Evolutionary conservation across 2,797 vertebrate species (phyloP).

Genomic region (Emydoidea blandingii): DNA sequence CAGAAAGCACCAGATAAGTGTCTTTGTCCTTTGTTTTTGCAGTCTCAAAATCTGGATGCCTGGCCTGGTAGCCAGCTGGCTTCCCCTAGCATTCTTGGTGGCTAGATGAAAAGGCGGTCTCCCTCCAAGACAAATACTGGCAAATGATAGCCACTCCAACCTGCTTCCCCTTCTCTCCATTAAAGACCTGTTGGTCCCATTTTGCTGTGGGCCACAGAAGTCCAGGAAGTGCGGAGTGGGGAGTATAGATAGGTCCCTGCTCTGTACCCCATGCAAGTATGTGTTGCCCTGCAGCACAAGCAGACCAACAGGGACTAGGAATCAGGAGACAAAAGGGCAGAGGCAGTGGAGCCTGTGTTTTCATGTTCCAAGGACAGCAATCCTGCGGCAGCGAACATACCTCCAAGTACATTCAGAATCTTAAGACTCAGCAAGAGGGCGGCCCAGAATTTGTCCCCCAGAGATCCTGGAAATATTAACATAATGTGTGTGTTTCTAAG

Average conservation of each 20-base stretch:
- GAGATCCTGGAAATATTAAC: conserved; percentile 2
- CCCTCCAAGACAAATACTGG: neutral
- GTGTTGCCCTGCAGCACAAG: neutral
- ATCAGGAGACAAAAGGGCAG: neutral
- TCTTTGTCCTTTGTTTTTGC: neutral
- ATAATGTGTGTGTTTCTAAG: neutral
- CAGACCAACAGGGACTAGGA: neutral
- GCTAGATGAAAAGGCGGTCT: neutral
- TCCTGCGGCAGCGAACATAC: neutral
- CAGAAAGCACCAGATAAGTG: neutral
- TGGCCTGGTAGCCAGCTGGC: neutral
- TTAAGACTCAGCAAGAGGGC: conserved; percentile 10
- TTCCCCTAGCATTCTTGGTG: neutral
- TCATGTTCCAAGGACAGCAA: neutral
- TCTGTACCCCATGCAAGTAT: neutral
- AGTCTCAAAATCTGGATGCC: neutral
- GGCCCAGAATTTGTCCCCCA: neutral
- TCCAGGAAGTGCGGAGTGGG: neutral
- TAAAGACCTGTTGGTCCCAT: neutral
- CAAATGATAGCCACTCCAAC: neutral
- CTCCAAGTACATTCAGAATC: neutral
- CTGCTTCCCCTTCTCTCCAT: neutral
- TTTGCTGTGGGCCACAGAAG: neutral
- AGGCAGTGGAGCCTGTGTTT: neutral
- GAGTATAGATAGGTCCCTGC: neutral